Conservation (phyloP, 2,888 invertebrate species). For the Lypha dubia region DNA sequence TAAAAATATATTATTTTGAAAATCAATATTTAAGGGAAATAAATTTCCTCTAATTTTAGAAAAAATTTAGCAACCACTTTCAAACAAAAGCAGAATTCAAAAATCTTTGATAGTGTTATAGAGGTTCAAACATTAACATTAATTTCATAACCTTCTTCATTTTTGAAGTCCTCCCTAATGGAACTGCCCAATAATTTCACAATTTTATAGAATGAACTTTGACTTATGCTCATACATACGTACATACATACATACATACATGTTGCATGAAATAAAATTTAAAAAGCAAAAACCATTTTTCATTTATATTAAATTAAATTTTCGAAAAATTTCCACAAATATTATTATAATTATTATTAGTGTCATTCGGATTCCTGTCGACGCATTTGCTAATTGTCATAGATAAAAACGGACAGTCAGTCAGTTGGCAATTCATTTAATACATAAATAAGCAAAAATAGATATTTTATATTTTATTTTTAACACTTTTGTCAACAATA, state of each 20-base stretch:
- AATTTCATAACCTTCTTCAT: too few species aligned
- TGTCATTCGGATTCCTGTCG: conserved; percentile 38
- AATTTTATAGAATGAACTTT: neutral
- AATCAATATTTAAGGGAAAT: too few species aligned
- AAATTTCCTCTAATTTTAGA: too few species aligned
- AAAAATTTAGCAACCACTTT: too few species aligned
- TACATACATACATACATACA: too few species aligned
- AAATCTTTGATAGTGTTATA: too few species aligned
- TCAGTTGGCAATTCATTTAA: conserved; percentile 48
- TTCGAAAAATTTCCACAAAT: conserved; percentile 40
- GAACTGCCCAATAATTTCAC: too few species aligned
- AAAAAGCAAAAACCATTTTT: neutral
- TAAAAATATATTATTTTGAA: too few species aligned
- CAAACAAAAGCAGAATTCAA: too few species aligned
- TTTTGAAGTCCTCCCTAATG: too few species aligned
- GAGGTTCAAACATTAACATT: too few species aligned
- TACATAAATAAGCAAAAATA: conserved; percentile 12
- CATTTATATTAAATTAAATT: conserved; percentile 17
- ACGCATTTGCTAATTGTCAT: conserved; percentile 26
- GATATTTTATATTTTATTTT: conserved; percentile 51
- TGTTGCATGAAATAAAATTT: neutral
- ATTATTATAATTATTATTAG: conserved; percentile 36
- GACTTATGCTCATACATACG: neutral
- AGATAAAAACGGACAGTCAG: conserved; percentile 45
- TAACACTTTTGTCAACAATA: conserved; percentile 66